phyloP scores from a whole-genome alignment of 2,888 invertebrate species.

The Drosophila ustulata region DNA sequence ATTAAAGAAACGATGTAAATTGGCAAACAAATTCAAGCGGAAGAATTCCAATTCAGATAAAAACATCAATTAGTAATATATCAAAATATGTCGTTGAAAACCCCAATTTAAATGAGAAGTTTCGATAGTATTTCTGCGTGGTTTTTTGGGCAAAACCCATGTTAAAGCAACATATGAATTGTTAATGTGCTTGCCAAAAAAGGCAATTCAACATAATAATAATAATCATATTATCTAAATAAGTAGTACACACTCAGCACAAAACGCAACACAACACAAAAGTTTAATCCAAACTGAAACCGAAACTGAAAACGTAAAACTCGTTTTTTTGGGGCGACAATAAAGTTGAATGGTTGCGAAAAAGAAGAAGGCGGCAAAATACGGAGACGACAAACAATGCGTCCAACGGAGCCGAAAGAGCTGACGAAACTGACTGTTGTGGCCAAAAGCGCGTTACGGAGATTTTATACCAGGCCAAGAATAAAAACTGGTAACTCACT shows the following conservation, averaged over 20 bases:
- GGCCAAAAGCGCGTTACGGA: constrained; percentile 61
- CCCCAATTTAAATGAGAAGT: constrained; percentile 20
- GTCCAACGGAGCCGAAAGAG: constrained; percentile 67
- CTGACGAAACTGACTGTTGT: constrained; percentile 78
- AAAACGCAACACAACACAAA: constrained; percentile 29
- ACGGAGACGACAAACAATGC: constrained; percentile 35
- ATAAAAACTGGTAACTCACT: constrained; percentile 64
- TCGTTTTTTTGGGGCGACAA: constrained; percentile 39
- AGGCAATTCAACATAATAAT: constrained; percentile 35
- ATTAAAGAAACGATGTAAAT: constrained; percentile 4
- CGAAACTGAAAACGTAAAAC: constrained; percentile 54
- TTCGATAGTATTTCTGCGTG: constrained; percentile 22
- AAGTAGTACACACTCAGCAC: constrained; percentile 63
- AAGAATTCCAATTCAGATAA: constrained; percentile 1
- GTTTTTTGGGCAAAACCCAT: constrained; percentile 18
- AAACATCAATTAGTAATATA: neutral
- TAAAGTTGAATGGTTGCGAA: constrained; percentile 22
- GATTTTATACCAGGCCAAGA: constrained; percentile 76
- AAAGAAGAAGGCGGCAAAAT: constrained; percentile 14
- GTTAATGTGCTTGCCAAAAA: constrained; percentile 47
- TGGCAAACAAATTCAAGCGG: constrained; percentile 8
- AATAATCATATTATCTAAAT: constrained; percentile 56
- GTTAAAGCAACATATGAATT: constrained; percentile 53
- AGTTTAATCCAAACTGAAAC: constrained; percentile 26
- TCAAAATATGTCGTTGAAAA: constrained; percentile 5